Conservation (phyloP, 2,888 invertebrate genomes). For the Chesias legatella region DNA sequence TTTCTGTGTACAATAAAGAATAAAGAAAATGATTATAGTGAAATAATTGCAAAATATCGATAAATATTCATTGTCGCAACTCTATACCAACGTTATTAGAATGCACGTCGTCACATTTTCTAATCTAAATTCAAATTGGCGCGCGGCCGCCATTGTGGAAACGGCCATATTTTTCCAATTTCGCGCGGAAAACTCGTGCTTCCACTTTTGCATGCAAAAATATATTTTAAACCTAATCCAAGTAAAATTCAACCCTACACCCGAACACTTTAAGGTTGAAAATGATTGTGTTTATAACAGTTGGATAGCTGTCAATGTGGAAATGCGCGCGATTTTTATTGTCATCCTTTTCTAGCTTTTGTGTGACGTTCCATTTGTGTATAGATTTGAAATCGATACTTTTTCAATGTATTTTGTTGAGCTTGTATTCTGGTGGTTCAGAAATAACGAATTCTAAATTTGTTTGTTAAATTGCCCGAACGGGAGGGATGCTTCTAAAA, state of each 20-base stretch:
- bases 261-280: not conserved
- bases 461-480: no score
- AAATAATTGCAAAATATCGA: conserved; percentile 3
- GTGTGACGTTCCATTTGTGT: conserved; percentile 41
- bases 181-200: conserved; percentile 65
- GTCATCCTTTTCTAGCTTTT: conserved; percentile 47
- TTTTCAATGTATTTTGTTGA: no score
- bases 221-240: conserved; percentile 2
- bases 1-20: no score
- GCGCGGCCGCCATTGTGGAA: conserved; percentile 65
- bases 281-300: conserved; percentile 7
- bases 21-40: no score
- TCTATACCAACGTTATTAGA: conserved; percentile 66
- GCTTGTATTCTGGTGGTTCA: no score
- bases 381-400: conserved; percentile 26
- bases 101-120: conserved; percentile 73
- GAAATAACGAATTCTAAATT: no score
- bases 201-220: conserved; percentile 48
- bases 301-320: conserved; percentile 32
- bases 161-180: conserved; percentile 76
- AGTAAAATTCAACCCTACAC: conserved; percentile 26
- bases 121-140: conserved; percentile 79
- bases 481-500: no score
- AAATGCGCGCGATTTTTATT: conserved; percentile 49
- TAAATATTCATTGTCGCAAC: conserved; percentile 29